Base-by-base conservation (phyloP, 2,113 vertebrate species). In the Xiphias gladius region DNA sequence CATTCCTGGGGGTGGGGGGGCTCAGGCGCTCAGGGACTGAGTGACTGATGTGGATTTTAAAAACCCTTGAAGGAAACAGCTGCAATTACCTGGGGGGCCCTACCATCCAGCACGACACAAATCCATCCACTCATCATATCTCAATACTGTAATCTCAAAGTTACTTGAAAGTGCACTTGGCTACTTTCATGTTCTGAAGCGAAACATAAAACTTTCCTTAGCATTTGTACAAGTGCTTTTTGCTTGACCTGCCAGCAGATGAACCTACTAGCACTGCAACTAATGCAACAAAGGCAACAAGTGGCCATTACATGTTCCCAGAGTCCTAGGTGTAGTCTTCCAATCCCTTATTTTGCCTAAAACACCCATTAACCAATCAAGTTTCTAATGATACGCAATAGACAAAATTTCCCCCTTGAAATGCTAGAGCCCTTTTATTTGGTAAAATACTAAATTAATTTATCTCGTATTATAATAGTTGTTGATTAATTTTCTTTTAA, bases 31-130 rank as follows among this genome's bases (percentile, higher is more conserved):
- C 50, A 32, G 54, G 54, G 37, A 24, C 61, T 28, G 67, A 77
- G 78, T 86, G 88, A 91, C 72, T 82, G 65, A 87, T 87, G 72
- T 82, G 68, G 57, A 62, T 70, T 89, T 76, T 17, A 72, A 83
- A 83, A 72, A 20, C 5, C 4, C 73, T 78, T 57, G 20, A 75
- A 86, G 86, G 68, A 76, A 85, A 84, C 71, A 61, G 83, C 86
- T 64, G 83, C 73, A 57, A 62, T 35, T 32, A 81, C 79, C 79
- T 71, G 68, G 28, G 46, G 76, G 78, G n/a, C 20, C 46, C 72
- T 55, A 43, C 8, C 41, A 63, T 50, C 50, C 30, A 64, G 28
- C 19, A 2, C 64, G 8, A 39, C n/a, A 43, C n/a, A 73, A 74
- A 75, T 64, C 54, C 63, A 50, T 74, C 41, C 39, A 52, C 54